These are phyloP conservation scores for Acrossocheilus fasciatus DNA, from an alignment of 2,797 vertebrate species.

Conservation along the genomic window DNA sequence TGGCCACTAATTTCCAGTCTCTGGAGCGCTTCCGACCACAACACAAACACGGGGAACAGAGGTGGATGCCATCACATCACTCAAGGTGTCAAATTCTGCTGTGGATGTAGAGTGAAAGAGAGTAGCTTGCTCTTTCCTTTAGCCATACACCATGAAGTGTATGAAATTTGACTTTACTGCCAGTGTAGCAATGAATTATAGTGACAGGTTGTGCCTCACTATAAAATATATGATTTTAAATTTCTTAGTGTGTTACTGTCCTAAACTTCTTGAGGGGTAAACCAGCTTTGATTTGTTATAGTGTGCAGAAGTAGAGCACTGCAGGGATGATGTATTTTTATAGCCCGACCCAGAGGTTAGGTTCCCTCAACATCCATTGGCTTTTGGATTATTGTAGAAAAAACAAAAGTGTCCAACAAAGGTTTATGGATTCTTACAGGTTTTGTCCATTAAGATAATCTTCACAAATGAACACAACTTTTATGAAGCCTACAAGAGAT, in stretches of 20 bases:
- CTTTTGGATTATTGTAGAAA: neutral
- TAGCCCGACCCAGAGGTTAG: neutral
- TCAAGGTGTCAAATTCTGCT: conserved; percentile 33
- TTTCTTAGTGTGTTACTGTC: neutral
- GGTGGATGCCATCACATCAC: conserved; percentile 29
- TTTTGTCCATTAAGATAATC: neutral
- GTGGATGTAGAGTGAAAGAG: conserved; percentile 9
- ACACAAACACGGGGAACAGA: conserved; percentile 30
- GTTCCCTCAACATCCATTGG: neutral
- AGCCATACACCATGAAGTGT: conserved; percentile 28
- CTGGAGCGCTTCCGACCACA: conserved; percentile 35
- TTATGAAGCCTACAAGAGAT: neutral
- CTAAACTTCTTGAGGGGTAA: neutral
- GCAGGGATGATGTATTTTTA: neutral
- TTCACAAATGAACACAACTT: neutral
- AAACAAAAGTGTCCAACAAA: neutral
- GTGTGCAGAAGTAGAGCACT: neutral
- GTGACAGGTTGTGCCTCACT: neutral
- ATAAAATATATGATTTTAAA: neutral
- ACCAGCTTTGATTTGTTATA: neutral
- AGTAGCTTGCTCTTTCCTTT: conserved; percentile 6
- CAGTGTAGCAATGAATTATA: neutral
- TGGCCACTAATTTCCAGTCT: conserved; percentile 43
- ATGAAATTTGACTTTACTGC: neutral
- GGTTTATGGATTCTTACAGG: neutral